Base-by-base conservation (phyloP, 2,797 vertebrate genomes). In the Taenioides sp. region DNA sequence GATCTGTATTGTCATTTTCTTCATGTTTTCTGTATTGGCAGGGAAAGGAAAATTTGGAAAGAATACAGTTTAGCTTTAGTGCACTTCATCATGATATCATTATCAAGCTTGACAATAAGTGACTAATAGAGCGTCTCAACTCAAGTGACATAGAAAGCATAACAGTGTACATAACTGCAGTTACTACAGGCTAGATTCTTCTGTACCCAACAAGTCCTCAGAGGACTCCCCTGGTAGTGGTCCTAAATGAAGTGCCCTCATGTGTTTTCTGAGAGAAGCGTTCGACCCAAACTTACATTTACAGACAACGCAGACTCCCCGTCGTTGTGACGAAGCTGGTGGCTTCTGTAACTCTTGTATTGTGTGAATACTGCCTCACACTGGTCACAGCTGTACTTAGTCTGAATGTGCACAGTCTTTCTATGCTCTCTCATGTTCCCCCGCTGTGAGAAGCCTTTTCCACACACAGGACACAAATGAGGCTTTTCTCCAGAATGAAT, bases 401-500 rank as follows among this genome's bases (percentile, higher is more conserved):
- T 22, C 22, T 58, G 55, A 58, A 25, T 2, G 14, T 58, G 55
- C 55, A 58, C 55, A 5, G 2, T 58, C 22, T 25, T 23, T 16
- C 12, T 10, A 16, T 58, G 55, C 55, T 12, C 55, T 25, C 23
- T 58, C 55, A 58, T 58, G 22, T 58, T 58, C 50, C 50, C 50
- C 20, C 23, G 12, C 55, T 58, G 55, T 23, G 55, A 25, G 55
- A 58, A 58, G 55, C 23, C 55, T 58, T 58, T 58, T 25, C 55
- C 55, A 27, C 55, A 58, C 23, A 47, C 43, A 0, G 89, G 83
- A 72, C 91, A 92, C 2, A 91, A 74, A 37, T 92, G 85, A 0
- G 90, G 91, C 25, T 91, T 92, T 83, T 91, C 88, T 0, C 91
- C 91, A 0, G 91, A 87, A 78, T 92, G 91, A 25, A 70, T 90